Conservation (phyloP, 2,888 invertebrate genomes). For the Leptopilina drosophilae region DNA sequence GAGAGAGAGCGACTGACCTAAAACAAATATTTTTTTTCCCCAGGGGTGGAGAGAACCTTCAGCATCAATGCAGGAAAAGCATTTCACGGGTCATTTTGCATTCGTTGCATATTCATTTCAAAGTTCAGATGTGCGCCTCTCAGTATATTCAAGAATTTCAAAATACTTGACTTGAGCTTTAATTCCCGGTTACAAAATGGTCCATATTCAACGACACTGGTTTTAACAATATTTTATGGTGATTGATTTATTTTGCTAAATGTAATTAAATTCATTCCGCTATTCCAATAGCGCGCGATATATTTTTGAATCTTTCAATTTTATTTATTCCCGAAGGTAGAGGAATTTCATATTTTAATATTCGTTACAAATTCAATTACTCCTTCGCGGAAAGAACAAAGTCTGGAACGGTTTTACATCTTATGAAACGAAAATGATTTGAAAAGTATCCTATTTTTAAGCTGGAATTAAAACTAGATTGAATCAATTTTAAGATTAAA, state of each 20-base stretch:
- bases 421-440: no score
- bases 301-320: no score
- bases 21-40: conserved; percentile 66
- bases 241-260: not conserved
- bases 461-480: no score
- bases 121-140: conserved; percentile 58
- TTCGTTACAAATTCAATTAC: no score
- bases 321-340: no score
- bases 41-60: conserved; percentile 44
- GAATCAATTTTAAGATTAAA: no score
- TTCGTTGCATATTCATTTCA: conserved; percentile 69
- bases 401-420: no score
- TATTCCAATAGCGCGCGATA: no score
- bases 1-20: conserved; percentile 56
- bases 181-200: conserved; percentile 32
- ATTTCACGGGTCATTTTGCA: conserved; percentile 64
- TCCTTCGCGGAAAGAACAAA: no score
- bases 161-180: conserved; percentile 61
- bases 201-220: conserved; percentile 2
- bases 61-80: conserved; percentile 64
- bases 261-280: not conserved
- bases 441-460: no score
- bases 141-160: conserved; percentile 67
- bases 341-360: no score
- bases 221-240: conserved; percentile 11